Percentiles rank a stretch among this genome's conserved stretches.
These are phyloP conservation scores for Sarotherodon lohbergeri DNA, from an alignment of 2,113 vertebrate genomes.

Conservation along the genomic window DNA sequence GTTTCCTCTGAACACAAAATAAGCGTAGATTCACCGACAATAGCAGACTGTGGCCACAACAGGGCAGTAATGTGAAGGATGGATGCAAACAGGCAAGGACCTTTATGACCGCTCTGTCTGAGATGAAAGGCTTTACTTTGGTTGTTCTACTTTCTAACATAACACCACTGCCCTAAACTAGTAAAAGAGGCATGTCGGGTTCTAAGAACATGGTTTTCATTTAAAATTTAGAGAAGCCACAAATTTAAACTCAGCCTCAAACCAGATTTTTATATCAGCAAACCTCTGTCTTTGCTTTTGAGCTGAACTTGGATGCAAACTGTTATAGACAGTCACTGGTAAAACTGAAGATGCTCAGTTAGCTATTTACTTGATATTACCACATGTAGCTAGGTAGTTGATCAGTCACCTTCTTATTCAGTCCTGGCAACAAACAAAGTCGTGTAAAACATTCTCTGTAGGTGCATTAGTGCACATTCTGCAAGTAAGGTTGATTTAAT, in stretches of 20 bases:
- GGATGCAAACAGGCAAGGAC: background rate
- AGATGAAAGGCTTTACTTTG: too few species aligned
- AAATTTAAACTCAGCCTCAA: background rate
- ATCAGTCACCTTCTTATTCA: background rate
- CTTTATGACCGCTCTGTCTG: background rate
- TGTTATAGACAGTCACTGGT: background rate
- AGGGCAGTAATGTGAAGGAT: background rate
- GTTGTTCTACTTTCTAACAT: background rate
- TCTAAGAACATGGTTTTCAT: background rate
- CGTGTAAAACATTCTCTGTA: background rate
- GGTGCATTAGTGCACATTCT: background rate
- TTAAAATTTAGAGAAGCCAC: background rate
- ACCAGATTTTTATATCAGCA: background rate
- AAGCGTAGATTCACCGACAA: background rate
- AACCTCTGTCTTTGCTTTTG: background rate
- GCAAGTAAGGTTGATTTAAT: background rate
- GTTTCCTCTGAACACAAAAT: background rate
- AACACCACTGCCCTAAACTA: background rate
- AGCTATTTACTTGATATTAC: background rate
- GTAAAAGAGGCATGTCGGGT: background rate
- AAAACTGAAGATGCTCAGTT: background rate
- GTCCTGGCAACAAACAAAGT: background rate
- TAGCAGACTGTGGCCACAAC: background rate
- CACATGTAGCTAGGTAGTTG: background rate
- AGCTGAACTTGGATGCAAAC: background rate